These are phyloP conservation scores for Tiliacea aurago DNA, from an alignment of 2,888 invertebrate genomes.

Conservation along the genomic window DNA sequence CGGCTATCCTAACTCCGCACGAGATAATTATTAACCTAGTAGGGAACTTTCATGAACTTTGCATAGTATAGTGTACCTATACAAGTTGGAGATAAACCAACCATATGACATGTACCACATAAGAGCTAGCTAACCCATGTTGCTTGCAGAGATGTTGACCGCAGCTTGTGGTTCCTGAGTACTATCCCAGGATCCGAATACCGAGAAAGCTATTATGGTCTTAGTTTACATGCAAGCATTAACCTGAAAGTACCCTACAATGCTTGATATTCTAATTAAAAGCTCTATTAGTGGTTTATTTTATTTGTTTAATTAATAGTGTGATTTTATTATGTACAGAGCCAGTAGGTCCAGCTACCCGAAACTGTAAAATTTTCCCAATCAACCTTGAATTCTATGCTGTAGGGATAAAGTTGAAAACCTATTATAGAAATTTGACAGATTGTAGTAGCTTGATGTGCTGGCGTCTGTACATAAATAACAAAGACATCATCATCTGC, in stretches of 20 bases:
- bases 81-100: not conserved
- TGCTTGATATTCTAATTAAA: not conserved
- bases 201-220: constrained; percentile 6
- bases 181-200: not conserved
- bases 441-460: too few species aligned
- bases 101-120: constrained; percentile 4
- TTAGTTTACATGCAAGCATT: not conserved
- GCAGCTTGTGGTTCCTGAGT: constrained; percentile 38
- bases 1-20: too few species aligned
- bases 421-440: too few species aligned
- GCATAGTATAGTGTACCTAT: not conserved
- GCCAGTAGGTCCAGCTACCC: too few species aligned
- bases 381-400: too few species aligned
- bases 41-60: not conserved
- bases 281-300: not conserved
- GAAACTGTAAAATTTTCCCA: too few species aligned
- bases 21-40: not conserved
- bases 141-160: constrained; percentile 40
- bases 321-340: too few species aligned
- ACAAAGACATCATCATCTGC: too few species aligned
- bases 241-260: not conserved
- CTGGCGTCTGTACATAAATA: too few species aligned
- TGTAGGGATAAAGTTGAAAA: too few species aligned
- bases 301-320: too few species aligned
- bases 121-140: constrained; percentile 13